Percentiles rank a stretch among this genome's conserved stretches.
Conservation (phyloP, 2,797 vertebrate species). For the Holocentrus rufus region DNA sequence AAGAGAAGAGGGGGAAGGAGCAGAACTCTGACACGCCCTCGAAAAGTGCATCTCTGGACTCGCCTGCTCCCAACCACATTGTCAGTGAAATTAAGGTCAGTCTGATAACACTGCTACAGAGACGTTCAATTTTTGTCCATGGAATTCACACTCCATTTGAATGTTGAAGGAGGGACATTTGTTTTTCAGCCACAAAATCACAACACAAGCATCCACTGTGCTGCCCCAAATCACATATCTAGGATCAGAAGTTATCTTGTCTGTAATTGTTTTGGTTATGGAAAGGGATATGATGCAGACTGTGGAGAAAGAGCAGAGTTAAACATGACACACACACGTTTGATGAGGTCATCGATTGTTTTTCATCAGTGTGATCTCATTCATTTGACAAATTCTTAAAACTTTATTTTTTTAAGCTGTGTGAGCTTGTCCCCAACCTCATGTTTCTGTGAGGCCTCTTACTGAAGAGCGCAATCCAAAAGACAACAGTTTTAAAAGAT, state of each 20-base stretch:
- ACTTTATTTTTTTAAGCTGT: conserved; percentile 27
- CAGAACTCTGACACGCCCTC: conserved; percentile 72
- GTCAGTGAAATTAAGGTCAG: conserved; percentile 80
- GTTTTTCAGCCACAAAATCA: neutral
- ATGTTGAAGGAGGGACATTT: neutral
- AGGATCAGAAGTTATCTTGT: neutral
- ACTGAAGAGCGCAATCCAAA: conserved; percentile 75
- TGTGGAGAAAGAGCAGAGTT: neutral
- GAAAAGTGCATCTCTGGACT: conserved; percentile 82
- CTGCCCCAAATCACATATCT: neutral
- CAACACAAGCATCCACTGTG: neutral
- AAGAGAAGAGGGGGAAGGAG: conserved; percentile 81
- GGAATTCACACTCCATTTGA: neutral
- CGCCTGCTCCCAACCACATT: conserved; percentile 72
- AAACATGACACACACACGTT: neutral
- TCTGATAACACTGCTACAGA: neutral
- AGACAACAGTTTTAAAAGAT: conserved; percentile 74
- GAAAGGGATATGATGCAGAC: neutral
- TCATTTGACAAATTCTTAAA: neutral
- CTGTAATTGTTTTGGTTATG: neutral
- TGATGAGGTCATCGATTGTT: neutral
- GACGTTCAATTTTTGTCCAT: neutral
- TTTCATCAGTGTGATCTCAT: conserved; percentile 1
- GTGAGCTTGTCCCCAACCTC: conserved; percentile 33
- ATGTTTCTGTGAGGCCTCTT: conserved; percentile 66